Percentiles rank a stretch among this genome's conserved stretches.
Conservation (phyloP, 1,140 invertebrate species). For the Muscidifurax raptorellus region DNA sequence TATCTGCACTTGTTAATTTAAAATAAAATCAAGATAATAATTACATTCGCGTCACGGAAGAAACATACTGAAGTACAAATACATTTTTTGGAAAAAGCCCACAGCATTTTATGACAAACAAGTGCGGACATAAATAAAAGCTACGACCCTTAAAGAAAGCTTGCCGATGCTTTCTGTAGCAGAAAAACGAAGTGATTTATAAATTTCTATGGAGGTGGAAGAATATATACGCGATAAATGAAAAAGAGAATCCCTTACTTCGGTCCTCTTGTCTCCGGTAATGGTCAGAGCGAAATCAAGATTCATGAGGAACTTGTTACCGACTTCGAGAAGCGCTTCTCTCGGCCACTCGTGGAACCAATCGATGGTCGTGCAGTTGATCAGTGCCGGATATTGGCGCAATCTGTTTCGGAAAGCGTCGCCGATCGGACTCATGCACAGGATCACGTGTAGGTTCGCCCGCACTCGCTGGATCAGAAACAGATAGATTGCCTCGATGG, state of each 20-base stretch:
- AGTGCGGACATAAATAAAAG: constrained; percentile 1
- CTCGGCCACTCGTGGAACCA: constrained; percentile 92
- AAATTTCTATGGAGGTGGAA: neutral
- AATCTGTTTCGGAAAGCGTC: constrained; percentile 86
- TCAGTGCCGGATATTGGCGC: constrained; percentile 88
- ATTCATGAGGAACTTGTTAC: constrained; percentile 81
- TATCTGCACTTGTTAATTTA: no score
- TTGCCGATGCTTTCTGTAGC: neutral
- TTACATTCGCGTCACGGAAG: no score
- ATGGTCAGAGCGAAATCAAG: constrained; percentile 82
- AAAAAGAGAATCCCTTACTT: constrained; percentile 7
- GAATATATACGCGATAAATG: neutral
- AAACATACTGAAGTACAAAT: neutral
- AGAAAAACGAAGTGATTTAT: neutral
- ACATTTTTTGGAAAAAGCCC: neutral
- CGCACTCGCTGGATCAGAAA: constrained; percentile 87
- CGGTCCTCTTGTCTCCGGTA: constrained; percentile 72
- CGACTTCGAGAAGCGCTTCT: constrained; percentile 90
- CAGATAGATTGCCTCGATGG: constrained; percentile 81
- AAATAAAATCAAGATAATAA: no score
- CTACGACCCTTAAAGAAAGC: neutral
- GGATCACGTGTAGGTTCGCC: constrained; percentile 85
- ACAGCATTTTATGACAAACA: neutral
- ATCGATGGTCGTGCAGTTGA: constrained; percentile 91
- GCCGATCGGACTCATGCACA: constrained; percentile 92